Conservation (phyloP, 2,797 vertebrate species). For the Crax fasciolata region DNA sequence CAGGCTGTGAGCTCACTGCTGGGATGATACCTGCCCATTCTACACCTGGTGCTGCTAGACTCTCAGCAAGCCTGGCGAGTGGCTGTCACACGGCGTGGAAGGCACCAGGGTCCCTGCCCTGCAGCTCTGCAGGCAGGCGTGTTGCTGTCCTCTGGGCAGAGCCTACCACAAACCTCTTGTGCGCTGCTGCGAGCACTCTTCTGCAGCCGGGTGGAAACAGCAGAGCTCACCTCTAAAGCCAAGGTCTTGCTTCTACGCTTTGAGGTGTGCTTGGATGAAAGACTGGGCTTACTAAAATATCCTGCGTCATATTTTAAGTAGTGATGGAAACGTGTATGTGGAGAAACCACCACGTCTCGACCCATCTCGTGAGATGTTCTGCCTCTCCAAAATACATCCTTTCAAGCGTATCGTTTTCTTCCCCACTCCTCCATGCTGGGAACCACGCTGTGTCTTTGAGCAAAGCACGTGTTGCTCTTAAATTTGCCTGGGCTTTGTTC, state of each 20-base stretch:
- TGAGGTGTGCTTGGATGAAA: not conserved
- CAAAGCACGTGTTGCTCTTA: not conserved
- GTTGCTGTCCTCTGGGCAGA: accelerated
- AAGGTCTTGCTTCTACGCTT: not conserved
- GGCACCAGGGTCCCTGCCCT: accelerated
- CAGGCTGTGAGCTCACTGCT: conserved; percentile 8
- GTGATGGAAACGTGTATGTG: not conserved
- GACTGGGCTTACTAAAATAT: not conserved
- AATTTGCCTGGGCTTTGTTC: not conserved
- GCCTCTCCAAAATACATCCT: not conserved
- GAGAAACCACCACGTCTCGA: not conserved
- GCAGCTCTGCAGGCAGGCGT: accelerated
- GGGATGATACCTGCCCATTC: not conserved
- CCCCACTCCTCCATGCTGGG: not conserved
- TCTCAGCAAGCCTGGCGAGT: accelerated
- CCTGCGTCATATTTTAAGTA: not conserved
- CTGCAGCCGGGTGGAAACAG: not conserved
- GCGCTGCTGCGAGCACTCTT: accelerated
- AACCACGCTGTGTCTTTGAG: not conserved
- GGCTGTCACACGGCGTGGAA: accelerated
- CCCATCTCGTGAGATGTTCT: not conserved
- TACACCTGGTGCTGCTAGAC: not conserved
- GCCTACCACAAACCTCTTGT: accelerated
- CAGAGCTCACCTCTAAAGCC: not conserved
- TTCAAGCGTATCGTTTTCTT: not conserved